Conservation (phyloP, 2,888 invertebrate genomes). For the Arctia plantaginis region DNA sequence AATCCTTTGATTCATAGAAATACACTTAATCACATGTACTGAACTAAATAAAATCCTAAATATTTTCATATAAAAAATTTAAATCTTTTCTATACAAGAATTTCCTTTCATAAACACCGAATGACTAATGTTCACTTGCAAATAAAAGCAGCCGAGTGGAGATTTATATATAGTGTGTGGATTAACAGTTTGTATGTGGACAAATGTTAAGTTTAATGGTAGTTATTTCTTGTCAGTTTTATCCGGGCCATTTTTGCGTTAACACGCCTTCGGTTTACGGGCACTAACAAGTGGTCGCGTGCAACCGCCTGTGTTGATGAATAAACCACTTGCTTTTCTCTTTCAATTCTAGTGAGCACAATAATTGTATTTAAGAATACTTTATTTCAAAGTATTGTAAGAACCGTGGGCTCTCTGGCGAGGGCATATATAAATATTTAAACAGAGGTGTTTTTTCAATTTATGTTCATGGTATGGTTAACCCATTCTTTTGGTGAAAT, state of each 20-base stretch:
- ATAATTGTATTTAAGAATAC: slow-evolving; percentile 25
- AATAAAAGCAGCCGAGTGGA: slow-evolving; percentile 1
- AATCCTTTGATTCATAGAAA: not conserved
- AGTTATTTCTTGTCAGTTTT: slow-evolving; percentile 43
- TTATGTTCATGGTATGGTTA: too few relatives aligned
- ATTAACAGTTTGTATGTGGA: slow-evolving; percentile 21
- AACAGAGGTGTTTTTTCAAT: too few relatives aligned
- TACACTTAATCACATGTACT: not conserved
- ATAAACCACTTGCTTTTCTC: slow-evolving; percentile 51
- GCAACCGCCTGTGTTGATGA: slow-evolving; percentile 37
- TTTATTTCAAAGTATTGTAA: not conserved
- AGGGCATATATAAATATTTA: too few relatives aligned
- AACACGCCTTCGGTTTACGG: slow-evolving; percentile 19
- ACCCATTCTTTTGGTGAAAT: too few relatives aligned
- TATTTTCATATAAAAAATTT: not conserved
- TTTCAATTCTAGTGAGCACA: slow-evolving; percentile 42
- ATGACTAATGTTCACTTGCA: not conserved
- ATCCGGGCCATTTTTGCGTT: slow-evolving; percentile 29
- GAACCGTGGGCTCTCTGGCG: not conserved
- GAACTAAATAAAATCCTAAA: not conserved
- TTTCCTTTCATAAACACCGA: not conserved
- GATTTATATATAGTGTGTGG: slow-evolving; percentile 9
- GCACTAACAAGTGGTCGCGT: slow-evolving; percentile 73
- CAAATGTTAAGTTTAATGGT: slow-evolving; percentile 31
- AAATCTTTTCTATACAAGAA: not conserved